phyloP scores from a whole-genome alignment of 2,888 invertebrate species.

The Dolomedes plantarius region DNA sequence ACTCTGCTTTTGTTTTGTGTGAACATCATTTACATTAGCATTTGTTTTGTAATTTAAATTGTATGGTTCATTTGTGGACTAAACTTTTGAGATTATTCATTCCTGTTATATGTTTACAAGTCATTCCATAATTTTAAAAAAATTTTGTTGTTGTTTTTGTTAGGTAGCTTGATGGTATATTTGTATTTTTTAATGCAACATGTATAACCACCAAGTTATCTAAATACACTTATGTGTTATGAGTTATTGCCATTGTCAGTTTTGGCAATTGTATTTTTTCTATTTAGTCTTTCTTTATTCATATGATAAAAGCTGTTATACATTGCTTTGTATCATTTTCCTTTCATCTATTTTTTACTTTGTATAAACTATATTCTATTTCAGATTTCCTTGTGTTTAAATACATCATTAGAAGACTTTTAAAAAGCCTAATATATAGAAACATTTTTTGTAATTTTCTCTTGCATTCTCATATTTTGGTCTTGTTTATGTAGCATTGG shows the following conservation, averaged over 20 bases:
- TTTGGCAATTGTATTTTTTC: slow-evolving; percentile 39
- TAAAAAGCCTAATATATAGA: slow-evolving; percentile 2
- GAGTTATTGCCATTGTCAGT: slow-evolving; percentile 32
- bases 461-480: neutral
- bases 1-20: neutral
- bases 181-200: slow-evolving; percentile 15
- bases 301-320: neutral
- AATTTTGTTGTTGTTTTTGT: slow-evolving; percentile 62
- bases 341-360: slow-evolving; percentile 45
- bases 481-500: slow-evolving; percentile 1
- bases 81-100: slow-evolving; percentile 63
- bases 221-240: slow-evolving; percentile 17
- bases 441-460: slow-evolving; percentile 19
- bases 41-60: slow-evolving; percentile 56
- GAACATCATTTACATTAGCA: slow-evolving; percentile 55
- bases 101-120: slow-evolving; percentile 62
- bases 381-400: slow-evolving; percentile 30
- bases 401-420: neutral
- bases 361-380: slow-evolving; percentile 22
- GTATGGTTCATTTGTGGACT: slow-evolving; percentile 45
- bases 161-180: slow-evolving; percentile 45
- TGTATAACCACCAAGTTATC: slow-evolving; percentile 26
- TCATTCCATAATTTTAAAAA: slow-evolving; percentile 62
- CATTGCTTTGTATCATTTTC: slow-evolving; percentile 31
- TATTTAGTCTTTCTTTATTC: slow-evolving; percentile 46